Conservation (phyloP, 1,140 invertebrate species). For the Scylla paramamosain region DNA sequence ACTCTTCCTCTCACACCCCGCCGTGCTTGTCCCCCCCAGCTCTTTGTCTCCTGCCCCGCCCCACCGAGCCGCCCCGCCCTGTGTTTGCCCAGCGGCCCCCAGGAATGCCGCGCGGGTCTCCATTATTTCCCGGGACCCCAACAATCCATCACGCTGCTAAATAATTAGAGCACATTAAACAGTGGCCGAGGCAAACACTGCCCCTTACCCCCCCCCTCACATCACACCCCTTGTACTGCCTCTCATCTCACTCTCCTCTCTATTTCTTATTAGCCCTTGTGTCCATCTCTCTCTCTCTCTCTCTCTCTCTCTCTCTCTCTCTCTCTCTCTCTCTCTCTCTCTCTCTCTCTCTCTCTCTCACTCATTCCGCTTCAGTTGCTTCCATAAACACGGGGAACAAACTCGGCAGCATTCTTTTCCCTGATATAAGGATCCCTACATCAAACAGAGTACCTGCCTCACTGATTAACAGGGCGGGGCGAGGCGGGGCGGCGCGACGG, state of each 20-base stretch:
- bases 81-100: too few relatives aligned
- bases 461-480: background rate
- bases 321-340: conserved; percentile 47
- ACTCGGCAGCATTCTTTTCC: conserved; percentile 1
- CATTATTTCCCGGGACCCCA: background rate
- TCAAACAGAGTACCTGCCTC: conserved; percentile 47
- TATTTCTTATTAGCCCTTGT: background rate
- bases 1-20: background rate
- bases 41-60: background rate
- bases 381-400: background rate
- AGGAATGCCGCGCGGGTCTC: too few relatives aligned
- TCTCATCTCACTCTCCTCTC: conserved; percentile 34
- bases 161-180: background rate
- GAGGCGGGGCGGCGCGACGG: background rate
- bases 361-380: background rate
- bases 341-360: background rate
- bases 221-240: too few relatives aligned
- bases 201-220: background rate
- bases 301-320: conserved; percentile 32
- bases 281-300: conserved; percentile 37
- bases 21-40: background rate
- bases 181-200: background rate
- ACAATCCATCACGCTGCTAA: background rate
- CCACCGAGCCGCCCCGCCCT: too few relatives aligned
- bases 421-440: conserved; percentile 46